Percentiles rank a stretch among this genome's conserved stretches.
These are phyloP conservation scores for Sarcophaga caerulescens DNA, from an alignment of 2,888 invertebrate species.

Conservation along the genomic window DNA sequence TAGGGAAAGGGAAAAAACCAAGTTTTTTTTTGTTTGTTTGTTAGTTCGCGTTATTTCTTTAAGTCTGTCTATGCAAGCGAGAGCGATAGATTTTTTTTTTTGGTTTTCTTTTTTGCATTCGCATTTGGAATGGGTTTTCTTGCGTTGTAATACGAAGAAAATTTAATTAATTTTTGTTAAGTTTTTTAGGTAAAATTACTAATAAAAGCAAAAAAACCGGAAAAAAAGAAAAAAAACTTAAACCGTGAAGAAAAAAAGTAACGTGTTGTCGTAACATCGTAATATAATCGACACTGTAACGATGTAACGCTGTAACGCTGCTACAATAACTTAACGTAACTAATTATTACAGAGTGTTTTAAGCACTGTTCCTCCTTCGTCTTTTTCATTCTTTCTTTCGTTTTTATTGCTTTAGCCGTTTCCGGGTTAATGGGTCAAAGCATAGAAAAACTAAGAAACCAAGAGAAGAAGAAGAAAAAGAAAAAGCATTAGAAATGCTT, in stretches of 20 bases:
- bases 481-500: not conserved
- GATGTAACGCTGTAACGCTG: too few species aligned
- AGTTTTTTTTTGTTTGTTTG: too few species aligned
- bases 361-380: not conserved
- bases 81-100: slow-evolving; percentile 22
- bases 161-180: slow-evolving; percentile 52
- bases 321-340: not conserved
- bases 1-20: too few species aligned
- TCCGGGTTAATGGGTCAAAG: slow-evolving; percentile 49
- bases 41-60: not conserved
- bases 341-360: slow-evolving; percentile 43
- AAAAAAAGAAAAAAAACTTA: not conserved
- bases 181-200: not conserved
- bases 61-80: not conserved
- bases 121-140: slow-evolving; percentile 25
- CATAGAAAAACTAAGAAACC: not conserved
- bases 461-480: not conserved
- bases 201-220: not conserved
- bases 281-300: too few species aligned
- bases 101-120: slow-evolving; percentile 9
- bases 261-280: not conserved
- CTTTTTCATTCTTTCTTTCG: not conserved
- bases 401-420: slow-evolving; percentile 11
- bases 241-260: not conserved
- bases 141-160: slow-evolving; percentile 15